Conservation (phyloP, 2,797 vertebrate genomes). For the Hippoglossus hippoglossus region DNA sequence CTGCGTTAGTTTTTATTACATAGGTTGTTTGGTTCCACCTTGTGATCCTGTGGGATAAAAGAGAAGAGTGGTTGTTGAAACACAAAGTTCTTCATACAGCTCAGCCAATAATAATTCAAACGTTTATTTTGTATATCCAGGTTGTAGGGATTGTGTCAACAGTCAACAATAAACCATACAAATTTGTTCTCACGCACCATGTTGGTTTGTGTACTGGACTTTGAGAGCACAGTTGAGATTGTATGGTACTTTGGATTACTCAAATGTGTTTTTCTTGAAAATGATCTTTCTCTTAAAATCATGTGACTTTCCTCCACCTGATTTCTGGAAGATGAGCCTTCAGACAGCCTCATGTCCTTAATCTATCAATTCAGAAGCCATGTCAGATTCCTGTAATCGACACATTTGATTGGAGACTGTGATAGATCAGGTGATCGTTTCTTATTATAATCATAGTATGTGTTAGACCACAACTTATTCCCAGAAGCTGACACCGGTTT, state of each 20-base stretch:
- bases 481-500: slow-evolving; percentile 95
- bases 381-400: slow-evolving; percentile 1
- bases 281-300: not conserved
- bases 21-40: not conserved
- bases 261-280: not conserved
- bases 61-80: not conserved
- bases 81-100: not conserved
- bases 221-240: not conserved
- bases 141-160: not conserved
- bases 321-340: not conserved
- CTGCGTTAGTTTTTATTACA: not conserved
- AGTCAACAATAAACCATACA: not conserved
- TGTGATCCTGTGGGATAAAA: not conserved
- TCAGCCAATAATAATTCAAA: too few relatives aligned
- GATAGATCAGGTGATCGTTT: slow-evolving; percentile 15
- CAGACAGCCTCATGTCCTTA: not conserved
- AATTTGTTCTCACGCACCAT: too few relatives aligned
- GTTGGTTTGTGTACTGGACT: not conserved
- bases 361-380: not conserved
- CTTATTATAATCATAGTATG: slow-evolving; percentile 54
- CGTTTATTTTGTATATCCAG: not conserved
- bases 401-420: not conserved
- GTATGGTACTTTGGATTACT: not conserved
- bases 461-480: slow-evolving; percentile 77
- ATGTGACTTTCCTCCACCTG: not conserved